Evolutionary conservation across 2,797 vertebrate species (phyloP).

Genomic region (Aldrovandia affinis): DNA sequence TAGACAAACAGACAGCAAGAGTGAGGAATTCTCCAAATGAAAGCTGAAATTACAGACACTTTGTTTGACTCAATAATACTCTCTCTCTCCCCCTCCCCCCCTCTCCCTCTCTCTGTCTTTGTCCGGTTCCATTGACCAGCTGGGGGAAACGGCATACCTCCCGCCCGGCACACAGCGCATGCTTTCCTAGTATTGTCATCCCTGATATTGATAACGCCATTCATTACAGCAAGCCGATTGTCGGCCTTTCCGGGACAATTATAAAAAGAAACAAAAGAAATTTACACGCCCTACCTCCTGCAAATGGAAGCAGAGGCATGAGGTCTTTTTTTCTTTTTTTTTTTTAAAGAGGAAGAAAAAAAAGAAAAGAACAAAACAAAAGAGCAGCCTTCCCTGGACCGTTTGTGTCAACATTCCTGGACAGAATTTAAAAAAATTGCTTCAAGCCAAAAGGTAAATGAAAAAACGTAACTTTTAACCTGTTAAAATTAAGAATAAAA

Average conservation of each 20-base stretch:
- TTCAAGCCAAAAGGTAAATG: neutral
- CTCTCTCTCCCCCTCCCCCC: neutral
- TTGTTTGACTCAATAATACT: conserved; percentile 13
- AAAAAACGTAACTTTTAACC: neutral
- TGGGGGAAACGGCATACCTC: conserved; percentile 79
- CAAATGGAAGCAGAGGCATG: conserved; percentile 56
- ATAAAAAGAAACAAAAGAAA: conserved; percentile 98
- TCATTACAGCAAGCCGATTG: conserved; percentile 97
- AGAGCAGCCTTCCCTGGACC: conserved; percentile 23
- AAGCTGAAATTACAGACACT: neutral
- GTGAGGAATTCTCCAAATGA: neutral
- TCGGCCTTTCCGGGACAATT: conserved; percentile 98
- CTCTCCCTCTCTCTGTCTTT: neutral
- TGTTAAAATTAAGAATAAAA: neutral
- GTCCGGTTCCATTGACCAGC: conserved; percentile 52
- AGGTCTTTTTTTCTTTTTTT: conserved; percentile 17
- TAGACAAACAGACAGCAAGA: neutral
- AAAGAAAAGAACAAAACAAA: conserved; percentile 33
- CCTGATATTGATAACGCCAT: conserved; percentile 92
- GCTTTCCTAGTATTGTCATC: conserved; percentile 98
- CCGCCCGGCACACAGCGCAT: conserved; percentile 84
- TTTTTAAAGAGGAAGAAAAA: conserved; percentile 34
- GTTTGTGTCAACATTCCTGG: conserved; percentile 3
- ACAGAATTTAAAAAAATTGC: neutral
- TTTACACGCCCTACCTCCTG: conserved; percentile 81